phyloP scores from a whole-genome alignment of 2,113 vertebrate genomes.

The Dicentrarchus labrax region DNA sequence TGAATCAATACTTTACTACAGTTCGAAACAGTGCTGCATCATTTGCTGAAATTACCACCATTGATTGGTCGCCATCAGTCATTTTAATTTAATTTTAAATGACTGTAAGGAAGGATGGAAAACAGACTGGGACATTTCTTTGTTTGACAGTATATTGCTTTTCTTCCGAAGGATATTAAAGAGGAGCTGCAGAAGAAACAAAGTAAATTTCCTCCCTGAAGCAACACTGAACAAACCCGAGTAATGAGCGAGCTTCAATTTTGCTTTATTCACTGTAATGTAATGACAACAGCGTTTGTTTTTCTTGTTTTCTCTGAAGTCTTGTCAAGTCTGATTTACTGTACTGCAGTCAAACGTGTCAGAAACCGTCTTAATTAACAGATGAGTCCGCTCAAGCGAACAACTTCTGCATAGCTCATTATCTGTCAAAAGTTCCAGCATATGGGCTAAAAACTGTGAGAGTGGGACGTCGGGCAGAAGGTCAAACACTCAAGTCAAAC shows the following conservation, averaged over 20 bases:
- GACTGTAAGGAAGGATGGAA: constrained; percentile 61
- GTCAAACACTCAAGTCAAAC: constrained; percentile 68
- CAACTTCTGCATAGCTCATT: constrained; percentile 31
- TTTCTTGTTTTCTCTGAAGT: constrained; percentile 24
- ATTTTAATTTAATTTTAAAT: constrained; percentile 79
- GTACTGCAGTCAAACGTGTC: not conserved
- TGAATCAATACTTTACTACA: constrained; percentile 73
- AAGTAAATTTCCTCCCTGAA: constrained; percentile 37
- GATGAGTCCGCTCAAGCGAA: not conserved
- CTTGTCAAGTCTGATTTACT: constrained; percentile 38
- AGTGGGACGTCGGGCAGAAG: constrained; percentile 37
- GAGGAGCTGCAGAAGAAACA: constrained; percentile 21
- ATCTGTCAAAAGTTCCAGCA: constrained; percentile 21
- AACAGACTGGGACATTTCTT: constrained; percentile 49
- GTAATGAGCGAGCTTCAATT: constrained; percentile 37
- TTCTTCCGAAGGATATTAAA: constrained; percentile 6
- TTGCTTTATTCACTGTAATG: constrained; percentile 34
- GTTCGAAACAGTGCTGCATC: constrained; percentile 67
- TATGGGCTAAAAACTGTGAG: not conserved
- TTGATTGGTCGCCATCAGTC: constrained; percentile 74
- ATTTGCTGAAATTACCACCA: constrained; percentile 76
- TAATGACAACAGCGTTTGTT: constrained; percentile 8
- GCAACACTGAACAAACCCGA: constrained; percentile 31
- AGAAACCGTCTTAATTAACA: constrained; percentile 40
- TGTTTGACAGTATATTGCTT: constrained; percentile 47